phyloP scores from a whole-genome alignment of 2,113 vertebrate genomes.

The Sceloporus undulatus region DNA sequence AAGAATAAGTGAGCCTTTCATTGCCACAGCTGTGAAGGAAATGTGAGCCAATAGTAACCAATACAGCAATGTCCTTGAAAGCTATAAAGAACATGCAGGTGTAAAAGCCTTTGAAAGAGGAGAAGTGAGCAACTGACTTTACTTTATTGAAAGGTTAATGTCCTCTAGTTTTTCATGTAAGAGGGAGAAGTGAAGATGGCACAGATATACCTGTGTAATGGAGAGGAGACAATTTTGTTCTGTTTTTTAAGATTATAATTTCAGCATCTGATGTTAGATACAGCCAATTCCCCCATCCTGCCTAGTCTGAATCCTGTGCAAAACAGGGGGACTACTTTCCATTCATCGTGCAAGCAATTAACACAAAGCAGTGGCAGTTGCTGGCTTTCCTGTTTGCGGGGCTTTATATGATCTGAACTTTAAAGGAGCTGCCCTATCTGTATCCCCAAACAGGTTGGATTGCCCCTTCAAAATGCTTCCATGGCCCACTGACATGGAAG shows the following conservation, averaged over 20 bases:
- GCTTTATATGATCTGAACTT: no score
- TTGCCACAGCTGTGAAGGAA: not conserved
- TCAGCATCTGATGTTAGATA: not conserved
- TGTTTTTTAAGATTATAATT: not conserved
- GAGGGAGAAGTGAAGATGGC: not conserved
- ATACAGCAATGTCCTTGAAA: constrained; percentile 6
- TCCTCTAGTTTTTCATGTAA: not conserved
- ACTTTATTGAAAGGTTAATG: not conserved
- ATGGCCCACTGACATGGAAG: no score
- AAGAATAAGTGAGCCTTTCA: constrained; percentile 4
- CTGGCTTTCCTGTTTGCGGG: no score
- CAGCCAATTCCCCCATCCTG: not conserved
- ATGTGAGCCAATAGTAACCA: constrained; percentile 3
- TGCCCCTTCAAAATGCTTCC: no score
- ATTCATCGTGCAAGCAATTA: not conserved
- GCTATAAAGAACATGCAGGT: not conserved
- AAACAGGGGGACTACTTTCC: not conserved
- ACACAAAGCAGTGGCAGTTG: not conserved
- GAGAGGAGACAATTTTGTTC: no score
- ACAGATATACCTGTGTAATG: not conserved
- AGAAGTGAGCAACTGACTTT: not conserved
- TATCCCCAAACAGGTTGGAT: no score
- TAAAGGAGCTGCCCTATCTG: no score
- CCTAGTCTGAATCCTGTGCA: not conserved
- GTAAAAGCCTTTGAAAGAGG: not conserved